Evolutionary conservation across 2,797 vertebrate genomes (phyloP).

Genomic region (Leuciscus waleckii): DNA sequence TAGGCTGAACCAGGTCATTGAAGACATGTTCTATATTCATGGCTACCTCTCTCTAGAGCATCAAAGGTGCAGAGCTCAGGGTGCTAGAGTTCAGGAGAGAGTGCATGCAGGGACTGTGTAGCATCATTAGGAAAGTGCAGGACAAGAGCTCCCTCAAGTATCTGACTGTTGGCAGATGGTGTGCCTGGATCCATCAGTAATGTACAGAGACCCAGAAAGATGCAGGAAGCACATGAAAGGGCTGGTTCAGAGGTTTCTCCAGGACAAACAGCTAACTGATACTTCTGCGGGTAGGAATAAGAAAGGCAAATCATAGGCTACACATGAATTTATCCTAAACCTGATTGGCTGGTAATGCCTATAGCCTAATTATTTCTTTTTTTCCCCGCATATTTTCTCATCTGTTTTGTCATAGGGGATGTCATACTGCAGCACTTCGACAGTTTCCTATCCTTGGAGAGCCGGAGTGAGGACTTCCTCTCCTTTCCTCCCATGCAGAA

Average conservation of each 20-base stretch:
- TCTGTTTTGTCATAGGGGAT: constrained; percentile 49
- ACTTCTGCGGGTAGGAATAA: constrained; percentile 51
- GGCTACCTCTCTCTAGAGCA: no score
- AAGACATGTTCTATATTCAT: no score
- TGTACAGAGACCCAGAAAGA: constrained; percentile 52
- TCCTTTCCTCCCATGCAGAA: constrained; percentile 46
- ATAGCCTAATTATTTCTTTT: constrained; percentile 16
- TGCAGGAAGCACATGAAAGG: constrained; percentile 46
- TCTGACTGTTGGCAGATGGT: constrained; percentile 36
- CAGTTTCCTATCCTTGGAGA: constrained; percentile 47
- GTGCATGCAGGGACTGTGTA: no score
- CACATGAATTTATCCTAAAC: neutral
- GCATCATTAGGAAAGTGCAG: no score
- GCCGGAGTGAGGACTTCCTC: constrained; percentile 47
- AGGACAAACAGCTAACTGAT: constrained; percentile 50
- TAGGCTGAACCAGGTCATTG: no score
- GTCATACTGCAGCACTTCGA: constrained; percentile 49
- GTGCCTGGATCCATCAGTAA: constrained; percentile 44
- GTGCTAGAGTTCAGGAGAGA: no score
- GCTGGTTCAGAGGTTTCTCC: constrained; percentile 45
- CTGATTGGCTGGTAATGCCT: no score
- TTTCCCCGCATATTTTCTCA: constrained; percentile 15
- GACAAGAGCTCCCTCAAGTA: no score
- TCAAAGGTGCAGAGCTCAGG: no score
- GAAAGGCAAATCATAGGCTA: neutral